Conservation (phyloP, 2,797 vertebrate genomes). For the Aphelocoma californica region DNA sequence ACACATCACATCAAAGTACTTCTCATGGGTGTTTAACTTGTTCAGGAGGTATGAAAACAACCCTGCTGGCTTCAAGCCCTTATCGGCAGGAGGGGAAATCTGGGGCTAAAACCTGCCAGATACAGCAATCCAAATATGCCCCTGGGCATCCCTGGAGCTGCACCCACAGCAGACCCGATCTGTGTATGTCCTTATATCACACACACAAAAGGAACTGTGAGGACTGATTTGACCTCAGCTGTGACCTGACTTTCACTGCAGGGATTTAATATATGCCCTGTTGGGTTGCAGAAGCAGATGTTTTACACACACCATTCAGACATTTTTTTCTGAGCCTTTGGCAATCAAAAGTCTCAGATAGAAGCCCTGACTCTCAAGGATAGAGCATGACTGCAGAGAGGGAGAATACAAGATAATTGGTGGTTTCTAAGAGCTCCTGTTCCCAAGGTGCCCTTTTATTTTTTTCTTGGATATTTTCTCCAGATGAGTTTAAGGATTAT, state of each 20-base stretch:
- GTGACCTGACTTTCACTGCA: neutral
- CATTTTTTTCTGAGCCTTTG: neutral
- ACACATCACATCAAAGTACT: neutral
- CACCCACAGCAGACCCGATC: accelerated
- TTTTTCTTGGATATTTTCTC: neutral
- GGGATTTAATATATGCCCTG: neutral
- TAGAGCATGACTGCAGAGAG: neutral
- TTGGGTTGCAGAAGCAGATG: neutral
- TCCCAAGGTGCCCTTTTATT: neutral
- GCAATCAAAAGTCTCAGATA: neutral
- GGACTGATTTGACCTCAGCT: neutral
- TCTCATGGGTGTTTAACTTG: neutral
- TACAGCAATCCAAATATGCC: neutral
- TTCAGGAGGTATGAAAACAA: neutral
- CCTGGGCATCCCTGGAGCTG: neutral
- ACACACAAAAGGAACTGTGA: accelerated
- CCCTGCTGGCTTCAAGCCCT: neutral
- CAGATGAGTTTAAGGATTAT: neutral
- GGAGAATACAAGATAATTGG: neutral
- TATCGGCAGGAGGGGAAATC: neutral
- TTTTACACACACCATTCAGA: neutral
- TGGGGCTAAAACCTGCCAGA: neutral
- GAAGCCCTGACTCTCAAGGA: neutral
- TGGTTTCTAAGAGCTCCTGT: neutral
- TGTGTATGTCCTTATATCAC: neutral